Percentiles rank a stretch among this genome's conserved stretches.
These are phyloP conservation scores for Dioctria linearis DNA, from an alignment of 2,888 invertebrate species.

Conservation along the genomic window DNA sequence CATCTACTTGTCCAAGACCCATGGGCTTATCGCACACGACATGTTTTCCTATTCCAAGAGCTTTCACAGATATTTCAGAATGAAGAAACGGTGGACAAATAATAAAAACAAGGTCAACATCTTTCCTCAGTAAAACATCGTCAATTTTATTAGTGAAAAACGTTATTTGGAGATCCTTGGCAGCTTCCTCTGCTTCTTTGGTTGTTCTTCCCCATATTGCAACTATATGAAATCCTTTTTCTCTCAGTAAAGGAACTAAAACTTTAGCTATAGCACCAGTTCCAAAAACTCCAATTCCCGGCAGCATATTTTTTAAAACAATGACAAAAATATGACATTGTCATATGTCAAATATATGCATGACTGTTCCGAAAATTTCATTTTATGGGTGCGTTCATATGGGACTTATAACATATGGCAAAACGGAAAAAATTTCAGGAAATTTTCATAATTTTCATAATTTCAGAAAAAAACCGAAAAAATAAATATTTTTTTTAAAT, in stretches of 20 bases:
- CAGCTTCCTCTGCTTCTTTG: constrained; percentile 80
- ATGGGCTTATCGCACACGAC: constrained; percentile 96
- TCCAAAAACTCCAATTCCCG: constrained; percentile 95
- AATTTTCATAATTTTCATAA: too few relatives aligned
- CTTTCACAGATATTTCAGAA: constrained; percentile 96
- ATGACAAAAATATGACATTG: too few relatives aligned
- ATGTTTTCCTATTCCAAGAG: constrained; percentile 96
- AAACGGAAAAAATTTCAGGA: too few relatives aligned
- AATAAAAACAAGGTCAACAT: constrained; percentile 94
- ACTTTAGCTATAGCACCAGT: constrained; percentile 89
- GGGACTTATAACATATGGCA: too few relatives aligned
- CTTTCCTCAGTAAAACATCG: constrained; percentile 91
- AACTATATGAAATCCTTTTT: constrained; percentile 94
- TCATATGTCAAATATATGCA: too few relatives aligned
- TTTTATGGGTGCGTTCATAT: too few relatives aligned
- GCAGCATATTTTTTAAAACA: constrained; percentile 77
- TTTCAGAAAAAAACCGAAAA: too few relatives aligned
- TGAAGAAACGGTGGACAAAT: constrained; percentile 95
- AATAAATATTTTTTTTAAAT: too few relatives aligned
- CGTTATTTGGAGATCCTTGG: constrained; percentile 86
- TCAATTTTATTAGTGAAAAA: constrained; percentile 93
- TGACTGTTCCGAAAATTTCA: too few relatives aligned
- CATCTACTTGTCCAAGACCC: constrained; percentile 89
- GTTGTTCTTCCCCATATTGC: constrained; percentile 93
- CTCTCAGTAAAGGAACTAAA: constrained; percentile 89